Base-by-base conservation (phyloP, 2,888 invertebrate genomes). In the Smittia sp. region DNA sequence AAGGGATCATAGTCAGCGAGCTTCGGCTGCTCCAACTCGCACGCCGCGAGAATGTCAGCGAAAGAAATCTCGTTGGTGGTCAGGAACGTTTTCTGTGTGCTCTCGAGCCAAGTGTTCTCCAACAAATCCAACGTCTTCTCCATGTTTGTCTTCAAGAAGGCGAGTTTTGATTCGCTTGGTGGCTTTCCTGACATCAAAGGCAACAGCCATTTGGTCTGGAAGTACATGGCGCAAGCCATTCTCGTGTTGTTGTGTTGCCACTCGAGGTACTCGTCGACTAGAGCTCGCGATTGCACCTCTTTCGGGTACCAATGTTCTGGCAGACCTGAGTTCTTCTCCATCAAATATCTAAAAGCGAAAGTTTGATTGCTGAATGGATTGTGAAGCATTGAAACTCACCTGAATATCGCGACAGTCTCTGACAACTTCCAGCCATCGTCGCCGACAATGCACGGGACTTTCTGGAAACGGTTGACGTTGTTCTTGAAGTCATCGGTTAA, bases 21-120 rank as follows among this genome's bases (percentile, higher is more conserved):
- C 91, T 91, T 85, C 41, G 90, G 88, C 80, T 93, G 92, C 80
- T 92, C 91, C 72, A 93, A 80, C 83, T 92, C 93, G 77, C 89
- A 90, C 1, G 88, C 88, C 0, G 90, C 91, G 76, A 91, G 83
- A 74, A 93, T 80, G 80, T 93, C 93, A 0, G 93, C 92, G 1
- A 89, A 87, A 0, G 88, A 87, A 6, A 91, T 81, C n/a, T 83
- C 79, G 76, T 89, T 80, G 0, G 91, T 89, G 0, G 83, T 84
- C 9, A 91, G 82, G 76, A 84, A 85, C 25, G 85, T 79, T 75
- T 82, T 77, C 75, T 85, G 76, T 79, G 84, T 75, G 25, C 79
- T 80, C 25, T 84, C 85, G 52, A 89, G 79, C 88, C 89, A 88
- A 74, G 86, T 82, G 13, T 84, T 84, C 76, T 88, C 85, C 15